A percentile compares a stretch with the other conserved stretches of the same genome.
Evolutionary conservation across 2,888 invertebrate species (phyloP).

Genomic region (Tethea ocularis): DNA sequence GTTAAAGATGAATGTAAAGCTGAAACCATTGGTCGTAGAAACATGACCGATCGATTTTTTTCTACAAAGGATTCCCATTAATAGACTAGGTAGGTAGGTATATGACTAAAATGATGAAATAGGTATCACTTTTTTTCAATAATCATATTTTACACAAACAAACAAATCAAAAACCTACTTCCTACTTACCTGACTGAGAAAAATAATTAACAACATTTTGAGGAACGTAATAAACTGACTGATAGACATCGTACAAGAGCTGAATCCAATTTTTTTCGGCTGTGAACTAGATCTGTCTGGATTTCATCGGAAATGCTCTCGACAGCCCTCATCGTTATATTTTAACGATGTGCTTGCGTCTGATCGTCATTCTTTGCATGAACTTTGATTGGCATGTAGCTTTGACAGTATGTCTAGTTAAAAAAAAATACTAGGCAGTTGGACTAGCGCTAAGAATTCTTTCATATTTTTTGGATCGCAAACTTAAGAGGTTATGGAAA

Average conservation of each 20-base stretch:
- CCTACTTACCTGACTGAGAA: no score
- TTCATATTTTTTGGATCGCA: no score
- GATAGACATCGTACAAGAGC: not conserved
- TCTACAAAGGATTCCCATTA: no score
- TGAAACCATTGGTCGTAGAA: no score
- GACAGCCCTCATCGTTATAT: slow-evolving; percentile 16
- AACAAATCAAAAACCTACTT: no score
- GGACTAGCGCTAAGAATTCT: not conserved
- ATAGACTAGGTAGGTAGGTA: no score
- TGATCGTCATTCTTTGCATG: not conserved
- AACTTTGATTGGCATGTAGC: slow-evolving; percentile 1
- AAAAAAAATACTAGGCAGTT: not conserved
- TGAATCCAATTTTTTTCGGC: not conserved
- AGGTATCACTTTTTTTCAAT: no score
- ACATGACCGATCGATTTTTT: no score
- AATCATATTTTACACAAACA: no score
- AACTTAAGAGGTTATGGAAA: no score
- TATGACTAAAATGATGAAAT: no score
- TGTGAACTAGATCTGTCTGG: not conserved
- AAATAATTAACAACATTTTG: not conserved
- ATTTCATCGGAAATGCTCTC: slow-evolving; percentile 8
- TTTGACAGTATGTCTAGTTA: not conserved
- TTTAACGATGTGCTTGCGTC: slow-evolving; percentile 17
- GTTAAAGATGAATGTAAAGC: no score
- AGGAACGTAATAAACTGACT: not conserved